Evolutionary conservation across 53 echinoderm and acorn worm genomes (phyloP).

Genomic region (Zoroaster sp.): DNA sequence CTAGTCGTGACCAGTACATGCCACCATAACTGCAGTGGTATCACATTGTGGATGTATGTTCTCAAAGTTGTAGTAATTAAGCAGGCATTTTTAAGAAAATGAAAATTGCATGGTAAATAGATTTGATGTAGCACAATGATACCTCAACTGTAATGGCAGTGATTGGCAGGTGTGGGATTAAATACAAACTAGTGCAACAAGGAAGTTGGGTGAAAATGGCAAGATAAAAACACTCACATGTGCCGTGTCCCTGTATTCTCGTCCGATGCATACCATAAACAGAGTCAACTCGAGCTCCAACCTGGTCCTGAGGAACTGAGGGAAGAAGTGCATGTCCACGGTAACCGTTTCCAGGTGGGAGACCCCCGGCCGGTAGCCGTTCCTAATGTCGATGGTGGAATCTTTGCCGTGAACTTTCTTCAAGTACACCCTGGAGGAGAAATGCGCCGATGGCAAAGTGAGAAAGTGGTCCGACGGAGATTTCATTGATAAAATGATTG

Average conservation of each 20-base stretch:
- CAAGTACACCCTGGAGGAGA: slow-evolving; percentile 42
- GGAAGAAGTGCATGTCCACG: slow-evolving; percentile 75
- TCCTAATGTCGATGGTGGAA: slow-evolving; percentile 63
- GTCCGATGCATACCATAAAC: slow-evolving; percentile 79
- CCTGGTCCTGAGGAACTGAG: slow-evolving; percentile 60
- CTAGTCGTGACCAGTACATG: too few relatives aligned
- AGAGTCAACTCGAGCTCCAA: slow-evolving; percentile 64
- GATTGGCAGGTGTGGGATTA: too few relatives aligned
- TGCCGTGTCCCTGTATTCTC: slow-evolving; percentile 32
- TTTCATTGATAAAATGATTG: background rate
- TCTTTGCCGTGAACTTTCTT: slow-evolving; percentile 70
- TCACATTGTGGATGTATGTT: too few relatives aligned
- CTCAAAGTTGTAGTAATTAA: too few relatives aligned
- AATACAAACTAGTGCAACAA: too few relatives aligned
- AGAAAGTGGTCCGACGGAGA: background rate
- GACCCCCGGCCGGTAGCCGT: slow-evolving; percentile 68
- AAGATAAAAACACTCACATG: too few relatives aligned
- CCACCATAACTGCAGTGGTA: too few relatives aligned
- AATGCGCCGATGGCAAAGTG: background rate
- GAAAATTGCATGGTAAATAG: too few relatives aligned
- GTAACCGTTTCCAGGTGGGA: slow-evolving; percentile 73
- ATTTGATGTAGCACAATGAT: too few relatives aligned
- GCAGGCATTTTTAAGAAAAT: too few relatives aligned
- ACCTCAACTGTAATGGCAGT: too few relatives aligned
- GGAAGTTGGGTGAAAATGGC: too few relatives aligned